phyloP scores from a whole-genome alignment of 2,113 vertebrate genomes.

The Todiramphus saurophagus region DNA sequence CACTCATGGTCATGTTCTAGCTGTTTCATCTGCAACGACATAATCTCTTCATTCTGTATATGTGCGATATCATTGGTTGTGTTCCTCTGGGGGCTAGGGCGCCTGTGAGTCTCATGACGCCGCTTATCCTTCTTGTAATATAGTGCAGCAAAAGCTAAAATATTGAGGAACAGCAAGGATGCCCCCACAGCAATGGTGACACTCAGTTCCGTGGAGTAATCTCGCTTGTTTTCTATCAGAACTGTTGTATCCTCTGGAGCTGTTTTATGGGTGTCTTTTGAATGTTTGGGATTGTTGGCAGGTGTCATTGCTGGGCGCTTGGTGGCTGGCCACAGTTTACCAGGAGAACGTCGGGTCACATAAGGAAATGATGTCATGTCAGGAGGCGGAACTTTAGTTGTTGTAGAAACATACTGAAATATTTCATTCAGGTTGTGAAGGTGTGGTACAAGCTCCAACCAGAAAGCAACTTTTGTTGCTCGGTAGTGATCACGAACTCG shows the following conservation, averaged over 20 bases:
- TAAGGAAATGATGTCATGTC: conserved; percentile 93
- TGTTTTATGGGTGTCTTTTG: conserved; percentile 85
- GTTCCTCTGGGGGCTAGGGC: conserved; percentile 86
- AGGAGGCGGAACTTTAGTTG: conserved; percentile 92
- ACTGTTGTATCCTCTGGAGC: conserved; percentile 84
- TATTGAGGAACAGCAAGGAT: conserved; percentile 93
- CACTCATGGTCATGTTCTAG: conserved; percentile 90
- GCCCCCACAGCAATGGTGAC: conserved; percentile 96
- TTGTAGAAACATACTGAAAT: conserved; percentile 93
- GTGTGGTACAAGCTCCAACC: conserved; percentile 93
- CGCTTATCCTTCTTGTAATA: conserved; percentile 98
- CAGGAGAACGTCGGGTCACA: conserved; percentile 85
- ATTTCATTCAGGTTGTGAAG: conserved; percentile 94
- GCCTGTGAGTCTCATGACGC: conserved; percentile 88
- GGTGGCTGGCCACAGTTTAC: conserved; percentile 93
- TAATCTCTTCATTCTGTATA: conserved; percentile 90
- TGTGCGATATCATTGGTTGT: conserved; percentile 86
- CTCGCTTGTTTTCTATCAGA: conserved; percentile 90
- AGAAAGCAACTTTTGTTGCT: conserved; percentile 96
- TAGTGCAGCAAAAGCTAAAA: conserved; percentile 91
- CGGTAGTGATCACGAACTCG: conserved; percentile 93
- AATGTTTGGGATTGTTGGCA: conserved; percentile 85
- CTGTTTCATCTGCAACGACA: conserved; percentile 95
- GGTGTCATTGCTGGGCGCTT: conserved; percentile 89
- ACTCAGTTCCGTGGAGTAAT: conserved; percentile 93